These are phyloP conservation scores for Lithophane leautieri DNA, from an alignment of 2,888 invertebrate species.

Conservation along the genomic window DNA sequence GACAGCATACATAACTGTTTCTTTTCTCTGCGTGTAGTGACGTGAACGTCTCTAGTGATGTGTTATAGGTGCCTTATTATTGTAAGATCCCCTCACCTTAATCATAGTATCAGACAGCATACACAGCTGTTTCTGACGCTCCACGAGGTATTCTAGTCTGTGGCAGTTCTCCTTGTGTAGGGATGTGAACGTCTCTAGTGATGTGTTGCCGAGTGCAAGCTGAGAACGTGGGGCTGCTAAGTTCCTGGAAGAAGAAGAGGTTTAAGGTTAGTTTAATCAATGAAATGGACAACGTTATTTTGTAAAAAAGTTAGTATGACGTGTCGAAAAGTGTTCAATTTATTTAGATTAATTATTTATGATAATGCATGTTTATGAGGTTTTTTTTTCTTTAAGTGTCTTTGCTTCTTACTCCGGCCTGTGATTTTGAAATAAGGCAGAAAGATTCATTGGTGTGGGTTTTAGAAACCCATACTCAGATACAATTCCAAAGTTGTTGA, in stretches of 20 bases:
- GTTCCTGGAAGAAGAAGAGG: conserved; percentile 79
- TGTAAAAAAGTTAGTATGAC: no score
- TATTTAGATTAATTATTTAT: no score
- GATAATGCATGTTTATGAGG: no score
- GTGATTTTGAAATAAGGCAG: no score
- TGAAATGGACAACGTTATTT: no score
- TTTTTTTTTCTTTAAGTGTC: no score
- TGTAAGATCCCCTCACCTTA: conserved; percentile 72
- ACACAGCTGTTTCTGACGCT: conserved; percentile 94
- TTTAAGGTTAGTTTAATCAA: conserved; percentile 10
- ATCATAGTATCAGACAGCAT: conserved; percentile 93
- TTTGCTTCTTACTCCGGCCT: no score
- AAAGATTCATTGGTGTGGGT: no score
- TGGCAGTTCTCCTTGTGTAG: conserved; percentile 93
- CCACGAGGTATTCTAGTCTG: conserved; percentile 92
- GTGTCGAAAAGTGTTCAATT: no score
- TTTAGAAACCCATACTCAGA: no score
- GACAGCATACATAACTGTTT: conserved; percentile 93
- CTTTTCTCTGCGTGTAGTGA: no score
- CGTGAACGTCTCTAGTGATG: conserved; percentile 58
- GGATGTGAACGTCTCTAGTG: conserved; percentile 78
- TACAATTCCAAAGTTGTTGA: no score
- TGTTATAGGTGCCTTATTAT: background rate
- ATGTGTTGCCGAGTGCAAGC: conserved; percentile 75
- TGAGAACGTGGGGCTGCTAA: conserved; percentile 78